These are phyloP conservation scores for Crossaster papposus DNA, from an alignment of 53 echinoderm and acorn worm species.

Conservation along the genomic window DNA sequence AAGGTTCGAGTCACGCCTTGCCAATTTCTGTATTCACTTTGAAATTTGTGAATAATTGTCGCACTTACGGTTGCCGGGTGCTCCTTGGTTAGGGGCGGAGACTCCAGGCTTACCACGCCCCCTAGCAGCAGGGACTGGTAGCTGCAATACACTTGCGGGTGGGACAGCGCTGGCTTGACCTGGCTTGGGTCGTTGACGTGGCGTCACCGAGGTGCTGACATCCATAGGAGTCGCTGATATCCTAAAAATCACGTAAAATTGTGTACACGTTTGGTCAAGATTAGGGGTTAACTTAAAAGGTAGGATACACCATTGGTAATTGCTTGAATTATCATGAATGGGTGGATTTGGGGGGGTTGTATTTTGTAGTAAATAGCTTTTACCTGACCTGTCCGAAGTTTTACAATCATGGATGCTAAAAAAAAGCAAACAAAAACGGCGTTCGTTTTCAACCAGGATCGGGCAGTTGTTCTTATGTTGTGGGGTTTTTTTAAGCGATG, in stretches of 20 bases:
- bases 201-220: constrained; percentile 92
- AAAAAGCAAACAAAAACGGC: no score
- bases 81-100: constrained; percentile 47
- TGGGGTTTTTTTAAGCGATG: no score
- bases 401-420: no score
- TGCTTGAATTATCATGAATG: no score
- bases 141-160: constrained; percentile 30
- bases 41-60: neutral
- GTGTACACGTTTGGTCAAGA: neutral
- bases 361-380: no score
- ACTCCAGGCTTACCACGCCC: constrained; percentile 34
- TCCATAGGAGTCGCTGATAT: constrained; percentile 80
- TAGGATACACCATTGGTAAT: no score
- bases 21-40: no score
- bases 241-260: constrained; percentile 36
- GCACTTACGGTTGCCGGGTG: constrained; percentile 63
- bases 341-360: no score
- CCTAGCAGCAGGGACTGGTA: constrained; percentile 39
- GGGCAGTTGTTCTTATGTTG: no score
- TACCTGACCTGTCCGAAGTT: no score
- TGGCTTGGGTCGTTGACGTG: constrained; percentile 89
- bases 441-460: no score
- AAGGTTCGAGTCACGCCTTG: no score
- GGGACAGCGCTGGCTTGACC: constrained; percentile 64
- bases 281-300: neutral